Conservation (phyloP, 2,888 invertebrate genomes). For the Drosophila kokeensis region DNA sequence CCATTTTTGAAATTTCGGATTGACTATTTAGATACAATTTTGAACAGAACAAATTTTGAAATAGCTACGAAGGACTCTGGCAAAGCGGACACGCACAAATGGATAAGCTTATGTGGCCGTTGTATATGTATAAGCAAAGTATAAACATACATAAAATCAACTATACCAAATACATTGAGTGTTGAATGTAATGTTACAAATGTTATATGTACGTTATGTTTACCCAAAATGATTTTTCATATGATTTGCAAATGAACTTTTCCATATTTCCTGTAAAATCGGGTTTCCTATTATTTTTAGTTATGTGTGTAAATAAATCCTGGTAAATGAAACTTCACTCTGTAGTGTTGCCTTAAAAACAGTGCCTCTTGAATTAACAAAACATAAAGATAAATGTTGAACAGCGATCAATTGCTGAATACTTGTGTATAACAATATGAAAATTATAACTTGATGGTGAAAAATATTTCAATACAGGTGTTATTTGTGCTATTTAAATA, state of each 20-base stretch:
- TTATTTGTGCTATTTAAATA: conserved; percentile 75
- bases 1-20: background rate
- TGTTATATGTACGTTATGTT: conserved; percentile 35
- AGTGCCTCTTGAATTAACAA: conserved; percentile 88
- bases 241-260: conserved; percentile 70
- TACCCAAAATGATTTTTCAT: conserved; percentile 39
- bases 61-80: background rate
- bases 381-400: conserved; percentile 44
- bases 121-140: conserved; percentile 1
- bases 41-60: background rate
- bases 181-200: conserved; percentile 49
- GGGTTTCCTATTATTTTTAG: conserved; percentile 17
- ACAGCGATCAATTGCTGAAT: conserved; percentile 58
- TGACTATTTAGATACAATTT: background rate
- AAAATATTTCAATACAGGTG: conserved; percentile 74
- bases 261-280: conserved; percentile 48
- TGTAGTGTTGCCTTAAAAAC: conserved; percentile 93
- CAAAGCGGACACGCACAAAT: background rate
- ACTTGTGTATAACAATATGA: conserved; percentile 40
- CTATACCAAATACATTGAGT: conserved; percentile 35
- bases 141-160: background rate
- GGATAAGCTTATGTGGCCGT: background rate
- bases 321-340: conserved; percentile 86
- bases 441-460: conserved; percentile 68
- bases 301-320: conserved; percentile 70